Percentiles rank a stretch among this genome's conserved stretches.
Conservation (phyloP, 1,140 invertebrate species). For the Mercenaria mercenaria region DNA sequence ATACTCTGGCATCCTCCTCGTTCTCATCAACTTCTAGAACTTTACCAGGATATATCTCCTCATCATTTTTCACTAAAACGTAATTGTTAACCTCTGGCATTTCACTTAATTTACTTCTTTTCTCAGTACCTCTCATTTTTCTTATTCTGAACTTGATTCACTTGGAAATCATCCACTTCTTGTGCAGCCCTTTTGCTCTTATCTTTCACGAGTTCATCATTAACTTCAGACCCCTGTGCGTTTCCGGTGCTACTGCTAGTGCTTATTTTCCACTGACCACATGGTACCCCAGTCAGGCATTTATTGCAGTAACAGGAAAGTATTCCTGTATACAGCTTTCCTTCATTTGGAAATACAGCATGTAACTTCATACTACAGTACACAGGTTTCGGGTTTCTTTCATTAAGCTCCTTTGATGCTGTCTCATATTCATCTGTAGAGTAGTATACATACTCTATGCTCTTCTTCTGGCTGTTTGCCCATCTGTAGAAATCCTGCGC, state of each 20-base stretch:
- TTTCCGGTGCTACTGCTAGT: no score
- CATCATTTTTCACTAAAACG: not conserved
- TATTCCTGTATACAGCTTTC: no score
- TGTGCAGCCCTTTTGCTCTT: no score
- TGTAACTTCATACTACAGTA: not conserved
- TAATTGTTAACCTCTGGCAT: no score
- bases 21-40: not conserved
- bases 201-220: no score
- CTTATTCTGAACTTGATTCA: not conserved
- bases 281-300: no score
- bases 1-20: no score
- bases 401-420: not conserved
- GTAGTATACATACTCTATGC: not conserved
- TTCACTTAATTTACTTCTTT: not conserved
- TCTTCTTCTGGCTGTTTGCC: not conserved
- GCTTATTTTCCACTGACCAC: no score
- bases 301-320: no score
- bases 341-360: not conserved
- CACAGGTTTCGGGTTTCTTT: not conserved
- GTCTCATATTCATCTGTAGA: not conserved
- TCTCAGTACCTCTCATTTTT: not conserved
- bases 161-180: no score
- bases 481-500: not conserved
- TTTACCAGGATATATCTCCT: conserved; percentile 1
- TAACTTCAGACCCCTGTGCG: no score